A percentile compares a stretch with the other conserved stretches of the same genome.
phyloP scores from a whole-genome alignment of 2,888 invertebrate genomes.

The Gisinianus flammeolus region DNA sequence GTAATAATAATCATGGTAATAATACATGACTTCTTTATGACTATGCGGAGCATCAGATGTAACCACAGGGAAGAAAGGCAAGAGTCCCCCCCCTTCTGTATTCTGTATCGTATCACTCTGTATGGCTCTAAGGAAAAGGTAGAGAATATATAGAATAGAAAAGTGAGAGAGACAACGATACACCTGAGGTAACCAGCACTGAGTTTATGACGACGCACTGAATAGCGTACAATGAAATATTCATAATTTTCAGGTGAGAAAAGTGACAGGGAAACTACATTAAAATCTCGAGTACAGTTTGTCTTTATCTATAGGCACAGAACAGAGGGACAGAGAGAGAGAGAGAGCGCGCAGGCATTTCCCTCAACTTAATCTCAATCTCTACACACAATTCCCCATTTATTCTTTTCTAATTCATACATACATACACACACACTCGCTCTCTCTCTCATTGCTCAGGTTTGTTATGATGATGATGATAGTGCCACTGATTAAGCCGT shows the following conservation, averaged over 20 bases:
- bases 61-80: slow-evolving; percentile 27
- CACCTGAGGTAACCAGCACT: slow-evolving; percentile 19
- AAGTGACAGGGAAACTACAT: slow-evolving; percentile 43
- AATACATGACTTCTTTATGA: slow-evolving; percentile 57
- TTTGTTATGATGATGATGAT: too few species aligned
- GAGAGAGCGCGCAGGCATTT: too few species aligned
- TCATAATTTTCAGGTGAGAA: slow-evolving; percentile 54
- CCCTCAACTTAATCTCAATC: too few species aligned
- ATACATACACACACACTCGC: too few species aligned
- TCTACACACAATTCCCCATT: too few species aligned
- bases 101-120: not conserved
- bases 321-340: too few species aligned
- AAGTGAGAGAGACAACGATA: not conserved
- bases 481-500: not conserved
- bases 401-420: too few species aligned
- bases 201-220: slow-evolving; percentile 28
- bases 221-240: slow-evolving; percentile 42
- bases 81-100: not conserved
- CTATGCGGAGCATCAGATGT: slow-evolving; percentile 16
- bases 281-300: slow-evolving; percentile 15
- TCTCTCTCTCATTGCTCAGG: too few species aligned
- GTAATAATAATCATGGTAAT: slow-evolving; percentile 54
- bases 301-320: not conserved
- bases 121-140: not conserved
- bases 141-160: not conserved